A percentile compares a stretch with the other conserved stretches of the same genome.
Evolutionary conservation across 2,888 invertebrate genomes (phyloP).

Genomic region (Hydroisotoma schaefferi): DNA sequence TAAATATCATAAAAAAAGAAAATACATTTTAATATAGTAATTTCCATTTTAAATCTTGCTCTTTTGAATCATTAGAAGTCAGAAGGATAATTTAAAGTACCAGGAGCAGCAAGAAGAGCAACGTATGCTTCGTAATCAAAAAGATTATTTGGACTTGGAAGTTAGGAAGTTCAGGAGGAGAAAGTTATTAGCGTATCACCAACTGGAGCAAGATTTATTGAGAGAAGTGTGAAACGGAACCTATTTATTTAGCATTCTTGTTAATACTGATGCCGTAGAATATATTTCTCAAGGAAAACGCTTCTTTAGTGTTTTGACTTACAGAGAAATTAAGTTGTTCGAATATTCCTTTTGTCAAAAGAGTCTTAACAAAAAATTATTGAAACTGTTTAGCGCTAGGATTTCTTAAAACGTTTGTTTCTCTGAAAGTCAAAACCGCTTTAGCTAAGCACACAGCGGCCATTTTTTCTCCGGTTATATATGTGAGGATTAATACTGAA

Average conservation of each 20-base stretch:
- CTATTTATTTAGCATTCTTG: not conserved
- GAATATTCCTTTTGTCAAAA: too few relatives aligned
- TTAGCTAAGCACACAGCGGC: too few relatives aligned
- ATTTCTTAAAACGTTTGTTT: too few relatives aligned
- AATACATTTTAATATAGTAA: too few relatives aligned
- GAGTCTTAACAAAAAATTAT: too few relatives aligned
- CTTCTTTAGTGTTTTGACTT: too few relatives aligned
- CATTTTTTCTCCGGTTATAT: too few relatives aligned
- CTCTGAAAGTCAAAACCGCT: too few relatives aligned
- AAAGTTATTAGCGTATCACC: constrained; percentile 79
- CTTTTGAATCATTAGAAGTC: constrained; percentile 58
- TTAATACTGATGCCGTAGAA: too few relatives aligned
- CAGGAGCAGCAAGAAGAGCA: constrained; percentile 89
- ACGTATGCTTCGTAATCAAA: constrained; percentile 79
- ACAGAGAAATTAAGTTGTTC: too few relatives aligned
- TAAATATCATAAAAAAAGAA: too few relatives aligned
- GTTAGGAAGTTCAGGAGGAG: constrained; percentile 86
- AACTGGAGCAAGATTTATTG: constrained; percentile 84
- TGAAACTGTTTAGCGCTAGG: not conserved
- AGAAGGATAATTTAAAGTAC: constrained; percentile 86
- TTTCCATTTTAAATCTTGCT: not conserved
- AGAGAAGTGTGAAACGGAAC: constrained; percentile 63
- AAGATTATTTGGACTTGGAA: constrained; percentile 86
- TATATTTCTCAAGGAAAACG: too few relatives aligned
- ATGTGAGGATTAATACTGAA: not conserved